Conservation (phyloP, 2,888 invertebrate genomes). For the Himalopsyche anomala region DNA sequence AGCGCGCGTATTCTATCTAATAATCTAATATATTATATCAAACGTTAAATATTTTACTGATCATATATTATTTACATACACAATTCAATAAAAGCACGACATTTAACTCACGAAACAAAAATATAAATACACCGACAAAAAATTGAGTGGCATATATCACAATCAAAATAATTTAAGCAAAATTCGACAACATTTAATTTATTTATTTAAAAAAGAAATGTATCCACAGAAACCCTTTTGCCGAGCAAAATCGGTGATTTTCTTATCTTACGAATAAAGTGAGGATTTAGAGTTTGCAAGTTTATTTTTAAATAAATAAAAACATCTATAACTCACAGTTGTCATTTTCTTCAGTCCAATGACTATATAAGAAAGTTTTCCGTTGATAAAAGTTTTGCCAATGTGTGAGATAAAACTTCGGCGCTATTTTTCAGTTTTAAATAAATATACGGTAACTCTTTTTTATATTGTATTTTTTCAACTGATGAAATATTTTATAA, state of each 20-base stretch:
- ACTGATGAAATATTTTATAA: not conserved
- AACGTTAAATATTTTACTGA: not conserved
- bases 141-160: slow-evolving; percentile 65
- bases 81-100: slow-evolving; percentile 67
- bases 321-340: not conserved
- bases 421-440: not conserved
- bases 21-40: not conserved
- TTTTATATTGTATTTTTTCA: slow-evolving; percentile 47
- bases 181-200: slow-evolving; percentile 31
- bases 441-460: slow-evolving; percentile 56
- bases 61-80: slow-evolving; percentile 56
- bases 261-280: not conserved
- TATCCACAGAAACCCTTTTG: slow-evolving; percentile 29
- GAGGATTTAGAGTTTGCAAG: not conserved
- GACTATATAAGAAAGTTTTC: not conserved
- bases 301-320: slow-evolving; percentile 10
- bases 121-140: slow-evolving; percentile 64
- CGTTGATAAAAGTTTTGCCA: not conserved
- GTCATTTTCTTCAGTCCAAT: slow-evolving; percentile 13
- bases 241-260: slow-evolving; percentile 31
- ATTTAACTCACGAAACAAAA: slow-evolving; percentile 65
- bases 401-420: not conserved
- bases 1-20: not conserved
- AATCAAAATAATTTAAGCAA: slow-evolving; percentile 51
- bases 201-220: slow-evolving; percentile 5